Base-by-base conservation (phyloP, 2,113 vertebrate species). In the Chrysemys picta region DNA sequence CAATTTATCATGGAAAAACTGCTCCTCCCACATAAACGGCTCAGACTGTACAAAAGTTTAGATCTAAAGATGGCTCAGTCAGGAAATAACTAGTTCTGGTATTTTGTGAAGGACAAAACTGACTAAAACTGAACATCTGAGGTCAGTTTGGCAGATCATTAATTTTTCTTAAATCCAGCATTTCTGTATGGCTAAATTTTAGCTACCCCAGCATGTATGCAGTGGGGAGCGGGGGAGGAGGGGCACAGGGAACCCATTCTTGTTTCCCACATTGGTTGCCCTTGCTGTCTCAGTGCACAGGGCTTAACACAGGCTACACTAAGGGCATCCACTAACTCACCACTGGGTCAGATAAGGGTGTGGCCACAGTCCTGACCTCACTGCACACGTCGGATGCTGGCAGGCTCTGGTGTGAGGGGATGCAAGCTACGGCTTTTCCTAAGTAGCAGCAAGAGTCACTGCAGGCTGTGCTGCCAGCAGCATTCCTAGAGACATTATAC, bases 31-130 rank as follows among this genome's bases (percentile, higher is more conserved):
- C 4, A 22, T 19, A 88, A 92, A 47, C 49, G 84, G 83, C 56
- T 89, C 31, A 45, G 45, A 42, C 38, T 29, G 35, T 9, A 19
- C 38, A 25, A 57, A 42, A 69, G 29, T 65, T 91, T 38, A 50
- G 21, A 85, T 0, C 0, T 57, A 65, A 82, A 89, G 13, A 62
- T 19, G 93, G 49, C 25, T 95, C 57, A 31, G 35, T 29, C 52
- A 78, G 86, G 35, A 93, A 95, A 89, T 2, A 97, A 42, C 62
- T 87, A 80, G 27, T 75, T 38, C 31, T 92, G 29, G 52, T 88
- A 92, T 85, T 93, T 87, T 85, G 79, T 62, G 82, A 1, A 1
- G 89, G 76, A 69, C 19, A 42, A 42, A 42, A 42, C 42, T 42
- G 62, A 45, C 22, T 89, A 86, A 95, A 82, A 16, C 59, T 38